phyloP scores from a whole-genome alignment of 2,888 invertebrate species.

The Drosophila demipolita region DNA sequence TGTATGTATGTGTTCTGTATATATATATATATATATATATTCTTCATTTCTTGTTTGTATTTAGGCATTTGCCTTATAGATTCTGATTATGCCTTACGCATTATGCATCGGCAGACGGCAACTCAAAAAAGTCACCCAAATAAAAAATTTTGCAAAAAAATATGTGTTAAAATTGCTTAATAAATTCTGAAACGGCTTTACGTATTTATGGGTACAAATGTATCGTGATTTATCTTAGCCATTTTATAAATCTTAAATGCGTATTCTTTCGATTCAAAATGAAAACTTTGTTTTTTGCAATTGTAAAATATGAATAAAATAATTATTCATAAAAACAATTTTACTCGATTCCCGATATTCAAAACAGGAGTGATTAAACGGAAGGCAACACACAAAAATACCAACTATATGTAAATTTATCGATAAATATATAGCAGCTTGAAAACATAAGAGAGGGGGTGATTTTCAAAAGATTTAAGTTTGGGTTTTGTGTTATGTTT shows the following conservation, averaged over 20 bases:
- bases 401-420: background rate
- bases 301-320: background rate
- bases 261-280: conserved; percentile 13
- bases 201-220: conserved; percentile 58
- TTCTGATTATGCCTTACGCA: conserved; percentile 46
- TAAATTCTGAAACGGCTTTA: conserved; percentile 48
- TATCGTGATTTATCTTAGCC: conserved; percentile 28
- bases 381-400: background rate
- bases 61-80: conserved; percentile 52
- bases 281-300: background rate
- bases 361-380: background rate
- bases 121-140: conserved; percentile 36
- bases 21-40: conserved; percentile 29
- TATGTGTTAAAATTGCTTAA: background rate
- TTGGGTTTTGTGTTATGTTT: conserved; percentile 25
- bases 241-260: conserved; percentile 45
- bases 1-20: conserved; percentile 54
- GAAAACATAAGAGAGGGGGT: conserved; percentile 17
- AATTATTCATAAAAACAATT: conserved; percentile 3
- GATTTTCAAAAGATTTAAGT: conserved; percentile 18
- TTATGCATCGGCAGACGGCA: conserved; percentile 26
- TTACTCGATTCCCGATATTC: background rate
- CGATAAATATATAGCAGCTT: conserved; percentile 5
- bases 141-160: conserved; percentile 8
- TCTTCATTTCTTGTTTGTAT: conserved; percentile 21